Base-by-base conservation (phyloP, 2,888 invertebrate genomes). In the Amblyteles armatorius region DNA sequence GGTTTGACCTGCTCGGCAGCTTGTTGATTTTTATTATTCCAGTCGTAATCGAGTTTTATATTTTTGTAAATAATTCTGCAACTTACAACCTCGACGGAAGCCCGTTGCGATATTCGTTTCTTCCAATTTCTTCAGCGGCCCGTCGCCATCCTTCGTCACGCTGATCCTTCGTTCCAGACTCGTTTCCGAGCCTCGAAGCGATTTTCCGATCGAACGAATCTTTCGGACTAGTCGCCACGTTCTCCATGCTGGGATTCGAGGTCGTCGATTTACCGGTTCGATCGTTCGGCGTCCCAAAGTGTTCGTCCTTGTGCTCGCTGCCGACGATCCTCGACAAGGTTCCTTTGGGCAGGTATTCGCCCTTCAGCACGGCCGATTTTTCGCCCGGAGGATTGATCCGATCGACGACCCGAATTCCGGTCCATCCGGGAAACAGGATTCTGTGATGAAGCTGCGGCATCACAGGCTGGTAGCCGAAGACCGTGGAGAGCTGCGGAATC, bases 391-490 rank as follows among this genome's bases (percentile, higher is more conserved):
- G 22, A 3, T 73, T 72, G 0, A 63, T 40, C 19, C 40, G 50
- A 13, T 72, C 40, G 16, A 36, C 4, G 7, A 48, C 4, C 26
- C 36, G 57, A 63, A 73, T 68, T 6, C 44, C 50, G 3, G 2
- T 22, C n/a, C 77, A 73, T 16, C 52, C 68, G 13, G 72, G 60
- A 50, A 81, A 81, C 9, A 77, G 50, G 0, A 84, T 72, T 69
- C 68, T 73, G 33, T 73, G 77, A 44, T 77, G 77, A 11, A 84
- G 44, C 50, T 78, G 84, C 22, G 63, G 77, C 22, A 81, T 81
- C 22, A 81, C 44, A 7, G 81, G 81, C 13, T 67, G 81, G 52
- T 81, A 81, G n/a, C 65, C 60, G 50, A 69, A 84, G 13, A 73
- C 55, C n/a, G 55, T 68, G 1, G 73, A 60, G 1, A 52, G 9